phyloP scores from a whole-genome alignment of 2,888 invertebrate genomes.

The Sabatieria punctata region DNA sequence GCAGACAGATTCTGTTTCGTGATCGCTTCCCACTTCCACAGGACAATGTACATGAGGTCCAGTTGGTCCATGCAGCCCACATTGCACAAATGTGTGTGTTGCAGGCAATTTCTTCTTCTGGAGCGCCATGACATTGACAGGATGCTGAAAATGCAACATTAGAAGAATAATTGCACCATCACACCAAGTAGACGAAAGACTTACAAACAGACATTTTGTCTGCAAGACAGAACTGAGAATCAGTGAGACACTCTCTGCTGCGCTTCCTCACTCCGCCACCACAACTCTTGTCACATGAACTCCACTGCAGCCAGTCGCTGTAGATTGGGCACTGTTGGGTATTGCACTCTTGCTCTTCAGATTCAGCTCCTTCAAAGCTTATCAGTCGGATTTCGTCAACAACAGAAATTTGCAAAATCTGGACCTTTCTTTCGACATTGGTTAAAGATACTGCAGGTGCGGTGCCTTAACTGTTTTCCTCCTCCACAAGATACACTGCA shows the following conservation, averaged over 20 bases:
- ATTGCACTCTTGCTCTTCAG: slow-evolving; percentile 3
- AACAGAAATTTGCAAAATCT: too few species aligned
- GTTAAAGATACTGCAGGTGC: too few species aligned
- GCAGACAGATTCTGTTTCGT: neutral
- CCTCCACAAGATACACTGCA: neutral
- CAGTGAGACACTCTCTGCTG: neutral
- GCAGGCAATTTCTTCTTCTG: neutral
- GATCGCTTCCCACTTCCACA: neutral
- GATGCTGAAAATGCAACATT: too few species aligned
- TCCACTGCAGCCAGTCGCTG: slow-evolving; percentile 3
- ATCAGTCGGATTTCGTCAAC: too few species aligned
- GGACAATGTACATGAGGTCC: neutral
- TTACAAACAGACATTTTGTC: neutral
- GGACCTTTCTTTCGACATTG: too few species aligned
- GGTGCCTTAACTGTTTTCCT: neutral
- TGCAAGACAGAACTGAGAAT: neutral
- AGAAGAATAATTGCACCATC: too few species aligned
- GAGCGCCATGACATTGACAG: neutral
- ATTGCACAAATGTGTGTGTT: neutral
- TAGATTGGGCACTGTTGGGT: slow-evolving; percentile 6
- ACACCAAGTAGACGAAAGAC: too few species aligned
- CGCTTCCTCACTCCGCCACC: neutral
- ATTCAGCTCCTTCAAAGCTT: slow-evolving; percentile 6
- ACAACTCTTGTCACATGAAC: neutral
- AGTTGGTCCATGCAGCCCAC: neutral